Evolutionary conservation across 2,797 vertebrate genomes (phyloP), one percentile per base, ranked within the genome.

Genomic region (Galagoides demidoff): DNA sequence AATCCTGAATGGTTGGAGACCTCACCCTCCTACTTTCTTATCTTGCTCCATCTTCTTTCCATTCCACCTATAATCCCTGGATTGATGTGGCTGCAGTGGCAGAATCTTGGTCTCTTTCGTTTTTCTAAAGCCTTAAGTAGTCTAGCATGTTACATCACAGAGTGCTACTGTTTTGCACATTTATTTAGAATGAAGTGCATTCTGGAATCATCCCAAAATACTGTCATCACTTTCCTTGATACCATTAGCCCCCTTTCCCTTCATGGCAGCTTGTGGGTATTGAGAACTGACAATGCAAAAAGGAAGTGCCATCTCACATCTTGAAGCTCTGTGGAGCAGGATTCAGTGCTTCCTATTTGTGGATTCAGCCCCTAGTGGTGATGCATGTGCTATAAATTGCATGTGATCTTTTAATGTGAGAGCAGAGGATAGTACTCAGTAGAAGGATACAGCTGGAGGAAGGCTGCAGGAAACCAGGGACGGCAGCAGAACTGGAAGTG

Each of bases 271-370:
- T 95, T 87, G 61, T 63, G 77, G 45, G 61, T 89, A 43, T 10
- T 39, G 57, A 90, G 52, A 82, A 86, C 27, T 3, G 29, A 89
- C 29, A 61, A 71, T 74, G 27, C 70, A 39, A 45, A 94, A 92
- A 64, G 55, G 64, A 85, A 93, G 74, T 91, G 25, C 14, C 4
- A 2, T 16, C 57, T 37, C 73, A 22, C 27, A 84, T 84, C 11
- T 34, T 34, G n/a, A 94, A 73, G 52, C 27, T 74, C 19, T 90
- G 16, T 27, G 78, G 82, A 61, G n/a, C 68, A 70, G 25, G 22
- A 85, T 86, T 74, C 49, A 90, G 7, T 64, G 16, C 63, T 83
- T 96, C 37, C 73, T 95, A 23, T 96, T 96, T 85, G 79, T 55
- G 91, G 49, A 84, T 85, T 76, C 25, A 61, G 19, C 66, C 23